Base-by-base conservation (phyloP, 2,113 vertebrate species). In the Labrus mixtus region DNA sequence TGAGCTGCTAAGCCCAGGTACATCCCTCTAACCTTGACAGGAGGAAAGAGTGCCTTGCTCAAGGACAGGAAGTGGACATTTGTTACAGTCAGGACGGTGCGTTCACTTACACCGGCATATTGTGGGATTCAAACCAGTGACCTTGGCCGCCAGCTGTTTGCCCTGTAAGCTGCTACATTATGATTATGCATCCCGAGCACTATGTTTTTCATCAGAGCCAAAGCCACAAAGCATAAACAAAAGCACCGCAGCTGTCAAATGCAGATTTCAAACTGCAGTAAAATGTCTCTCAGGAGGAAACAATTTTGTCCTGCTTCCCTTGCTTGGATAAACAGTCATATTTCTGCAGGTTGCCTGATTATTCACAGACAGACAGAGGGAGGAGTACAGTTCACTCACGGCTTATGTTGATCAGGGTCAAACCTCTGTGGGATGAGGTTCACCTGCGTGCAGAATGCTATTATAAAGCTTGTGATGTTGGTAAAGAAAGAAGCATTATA, bases 131-230 rank as follows among this genome's bases (percentile, higher is more conserved):
- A 67, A 81, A 76, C 63, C 17, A 13, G 16, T 63, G 80, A 84
- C 82, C 82, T 87, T 82, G 20, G 33, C 74, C 23, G 77, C 77
- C 80, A 82, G 82, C 73, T 90, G 84, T 70, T 80, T 81, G 37
- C 57, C 37, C 41, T 6, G 39, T 56, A 54, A 78, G 60, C 74
- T 72, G 66, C 69, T 55, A 53, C 57, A 62, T 48, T 67, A 51
- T 87, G 69, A 90, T 85, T 62, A 85, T 54, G 39, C 62, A 59
- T 68, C 39, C 43, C 23, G 63, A 70, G 37, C 56, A 46, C 78
- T 69, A 41, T 79, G 67, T 70, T 79, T 70, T 84, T 85, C 85
- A 89, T 84, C 85, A 86, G 62, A 72, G 73, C 50, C 29, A 11
- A 80, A 78, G 82, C 43, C 45, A 65, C 46, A 72, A 67, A 69